phyloP scores from a whole-genome alignment of 2,797 vertebrate species.

The Oreortyx pictus region DNA sequence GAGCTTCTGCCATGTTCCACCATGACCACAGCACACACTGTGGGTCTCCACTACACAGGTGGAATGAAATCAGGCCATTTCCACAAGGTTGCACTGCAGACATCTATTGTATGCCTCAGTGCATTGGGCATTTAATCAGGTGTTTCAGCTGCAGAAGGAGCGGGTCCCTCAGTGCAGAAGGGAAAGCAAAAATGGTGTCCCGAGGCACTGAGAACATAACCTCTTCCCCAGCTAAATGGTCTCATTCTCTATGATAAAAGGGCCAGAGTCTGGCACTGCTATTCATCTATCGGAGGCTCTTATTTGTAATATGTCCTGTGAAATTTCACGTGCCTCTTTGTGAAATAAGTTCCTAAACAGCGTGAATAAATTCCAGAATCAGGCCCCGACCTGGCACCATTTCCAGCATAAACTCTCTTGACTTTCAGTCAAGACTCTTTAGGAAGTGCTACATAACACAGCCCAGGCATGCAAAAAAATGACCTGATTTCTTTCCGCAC shows the following conservation, averaged over 20 bases:
- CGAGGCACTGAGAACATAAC: background rate
- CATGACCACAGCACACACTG: background rate
- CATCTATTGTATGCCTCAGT: background rate
- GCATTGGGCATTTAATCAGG: background rate
- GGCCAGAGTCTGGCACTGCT: background rate
- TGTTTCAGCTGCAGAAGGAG: background rate
- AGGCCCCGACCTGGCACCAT: background rate
- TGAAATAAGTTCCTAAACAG: background rate
- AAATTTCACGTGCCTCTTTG: background rate
- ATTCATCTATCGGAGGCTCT: slow-evolving; percentile 5
- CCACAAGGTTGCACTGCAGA: slow-evolving; percentile 7
- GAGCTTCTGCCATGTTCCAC: slow-evolving; percentile 24
- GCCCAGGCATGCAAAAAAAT: slow-evolving; percentile 3
- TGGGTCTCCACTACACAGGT: background rate
- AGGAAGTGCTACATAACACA: background rate
- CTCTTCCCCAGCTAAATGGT: background rate
- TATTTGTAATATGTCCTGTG: background rate
- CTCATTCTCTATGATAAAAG: background rate
- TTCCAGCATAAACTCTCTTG: background rate
- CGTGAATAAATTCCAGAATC: background rate
- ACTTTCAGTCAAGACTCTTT: background rate
- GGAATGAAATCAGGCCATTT: slow-evolving; percentile 39
- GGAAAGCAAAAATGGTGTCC: background rate
- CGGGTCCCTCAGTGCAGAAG: background rate
- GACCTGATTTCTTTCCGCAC: background rate